Evolutionary conservation across 2,888 invertebrate species (phyloP), one percentile per base, ranked within the genome.

Genomic region (Macrophya alboannulata): DNA sequence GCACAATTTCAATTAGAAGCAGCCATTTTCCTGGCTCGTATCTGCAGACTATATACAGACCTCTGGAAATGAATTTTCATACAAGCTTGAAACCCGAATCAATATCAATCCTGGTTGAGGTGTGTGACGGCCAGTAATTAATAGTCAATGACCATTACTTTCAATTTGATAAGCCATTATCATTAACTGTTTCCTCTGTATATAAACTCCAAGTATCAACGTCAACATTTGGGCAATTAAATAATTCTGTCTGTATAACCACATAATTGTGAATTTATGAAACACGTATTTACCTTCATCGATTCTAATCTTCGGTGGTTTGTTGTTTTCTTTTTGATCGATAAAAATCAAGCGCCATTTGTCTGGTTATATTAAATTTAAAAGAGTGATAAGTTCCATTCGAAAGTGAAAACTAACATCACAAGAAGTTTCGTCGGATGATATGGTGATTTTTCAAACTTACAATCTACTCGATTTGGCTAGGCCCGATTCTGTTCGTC

Each of bases 1-100:
- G 79, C 79, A 79, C 79, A 79, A 79, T 79, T 79, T 59, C 51
- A n/a, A 79, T 79, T 40, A 79, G 79, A 59, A 79, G 8, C 79
- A 31, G 40, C 59, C 37, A 55, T 79, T 79, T 59, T 55, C n/a
- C 55, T 21, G 40, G 43, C 71, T n/a, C 43, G 17, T 72, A 3
- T 37, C 71, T 37, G 10, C 40, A 17, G 71, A 72, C 71, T 17
- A n/a, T 10, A 72, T 10, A 15, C 4, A 48, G 9, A 55, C 9
- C 17, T 40, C n/a, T 55, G 51, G 59, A 59, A 40, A 59, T 21
- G 31, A n/a, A 40, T 55, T 59, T 37, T 21, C 40, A n/a, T 37
- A n/a, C 79, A 59, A 4, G 12, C 48, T 76, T 43, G 0, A 48
- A 76, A 76, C 25, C 45, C 1, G n/a, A 48, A 76, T 76, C 48